Evolutionary conservation across 2,113 vertebrate species (phyloP).

Genomic region (Rhabdornis inornatus): DNA sequence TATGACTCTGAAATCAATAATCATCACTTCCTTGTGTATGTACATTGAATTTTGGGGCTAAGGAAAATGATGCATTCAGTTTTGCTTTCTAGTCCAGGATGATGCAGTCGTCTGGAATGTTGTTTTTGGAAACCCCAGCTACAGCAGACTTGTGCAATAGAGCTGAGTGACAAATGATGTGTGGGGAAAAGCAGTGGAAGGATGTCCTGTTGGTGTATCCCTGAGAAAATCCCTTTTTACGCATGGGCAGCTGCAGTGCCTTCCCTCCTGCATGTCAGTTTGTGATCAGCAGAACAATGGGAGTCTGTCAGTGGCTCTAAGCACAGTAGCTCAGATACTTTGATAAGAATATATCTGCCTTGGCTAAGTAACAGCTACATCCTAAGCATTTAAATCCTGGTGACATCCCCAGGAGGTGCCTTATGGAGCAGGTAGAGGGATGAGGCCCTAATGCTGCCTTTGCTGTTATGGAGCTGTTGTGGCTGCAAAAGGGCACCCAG

Average conservation of each 20-base stretch:
- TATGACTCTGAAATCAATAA: not conserved
- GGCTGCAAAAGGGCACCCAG: not conserved
- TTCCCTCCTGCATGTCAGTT: not conserved
- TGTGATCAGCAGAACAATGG: not conserved
- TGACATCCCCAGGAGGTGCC: not conserved
- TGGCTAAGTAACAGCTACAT: not conserved
- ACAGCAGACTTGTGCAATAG: not conserved
- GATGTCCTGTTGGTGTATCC: not conserved
- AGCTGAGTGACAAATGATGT: not conserved
- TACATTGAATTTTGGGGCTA: not conserved
- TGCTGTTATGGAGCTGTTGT: accelerated
- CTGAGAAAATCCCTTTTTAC: constrained; percentile 16
- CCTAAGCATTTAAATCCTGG: not conserved
- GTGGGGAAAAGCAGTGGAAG: not conserved
- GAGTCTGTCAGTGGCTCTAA: not conserved
- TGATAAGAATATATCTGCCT: not conserved
- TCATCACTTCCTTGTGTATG: not conserved
- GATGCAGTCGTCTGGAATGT: constrained; percentile 12
- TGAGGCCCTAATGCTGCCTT: accelerated
- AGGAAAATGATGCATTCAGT: not conserved
- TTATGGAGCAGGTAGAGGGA: not conserved
- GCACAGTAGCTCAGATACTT: constrained; percentile 9
- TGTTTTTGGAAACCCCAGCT: constrained; percentile 13
- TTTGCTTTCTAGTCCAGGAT: not conserved
- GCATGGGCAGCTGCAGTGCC: not conserved